Base-by-base conservation (phyloP, 2,888 invertebrate species). In the Nebria brevicollis region DNA sequence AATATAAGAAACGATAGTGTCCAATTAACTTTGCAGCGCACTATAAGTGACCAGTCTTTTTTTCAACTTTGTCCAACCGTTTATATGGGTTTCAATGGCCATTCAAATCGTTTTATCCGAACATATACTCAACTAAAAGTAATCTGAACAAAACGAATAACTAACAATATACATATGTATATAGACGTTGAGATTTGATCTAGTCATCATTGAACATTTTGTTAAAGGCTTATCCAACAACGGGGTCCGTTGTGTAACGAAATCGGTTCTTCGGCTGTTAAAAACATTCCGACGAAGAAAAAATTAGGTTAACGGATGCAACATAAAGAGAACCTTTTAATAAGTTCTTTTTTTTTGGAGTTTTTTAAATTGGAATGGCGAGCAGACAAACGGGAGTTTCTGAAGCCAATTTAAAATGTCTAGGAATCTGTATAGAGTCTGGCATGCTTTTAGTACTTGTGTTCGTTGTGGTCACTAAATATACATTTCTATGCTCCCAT, bases 261-360 rank as follows among this genome's bases (percentile, higher is more conserved):
- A 79, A 79, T 79, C 66, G 74, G 26, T 73, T 78, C 65, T 72
- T 54, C 72, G 34, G 64, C 25, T 77, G 65, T 26, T 54, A 78
- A 79, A 74, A 75, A 75, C 66, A 79, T 75, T 79, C 65, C 74
- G 54, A 54, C 42, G 74, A 34, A 75, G 66, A 75, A 75, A 79
- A 78, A 79, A 79, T 79, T 79, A 68, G 79, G 79, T 79, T 79
- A 79, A 65, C 78, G 73, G 78, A 79, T 43, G 75, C 73, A 73
- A 78, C 66, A 78, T 78, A 78, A 78, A 78, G 78, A 66, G 73
- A 78, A 77, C 77, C 77, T 72, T 77, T 77, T 77, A 77, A 77
- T 77, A 77, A 73, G 78, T 78, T 78, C 72, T 78, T 73, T 77
- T 25, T 72, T 73, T 66, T 54, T 7, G 0, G 1, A 3, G 54